Evolutionary conservation across 1,140 invertebrate genomes (phyloP).

Genomic region (Heterodera schachtii): DNA sequence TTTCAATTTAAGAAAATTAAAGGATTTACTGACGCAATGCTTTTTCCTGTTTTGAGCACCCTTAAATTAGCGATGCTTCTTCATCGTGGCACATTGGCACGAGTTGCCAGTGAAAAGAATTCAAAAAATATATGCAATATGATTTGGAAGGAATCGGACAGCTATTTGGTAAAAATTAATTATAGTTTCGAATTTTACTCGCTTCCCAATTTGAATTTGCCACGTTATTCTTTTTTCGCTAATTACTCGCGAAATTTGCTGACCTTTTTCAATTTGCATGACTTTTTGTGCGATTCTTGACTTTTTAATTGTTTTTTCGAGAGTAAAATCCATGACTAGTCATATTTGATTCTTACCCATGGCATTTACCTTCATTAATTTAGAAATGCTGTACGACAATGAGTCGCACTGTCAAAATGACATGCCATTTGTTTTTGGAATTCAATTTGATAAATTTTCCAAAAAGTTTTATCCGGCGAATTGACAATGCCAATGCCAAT

Average conservation of each 20-base stretch:
- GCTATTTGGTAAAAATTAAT: neutral
- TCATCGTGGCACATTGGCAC: neutral
- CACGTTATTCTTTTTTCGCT: too few species aligned
- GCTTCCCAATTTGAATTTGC: too few species aligned
- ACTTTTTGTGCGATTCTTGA: too few species aligned
- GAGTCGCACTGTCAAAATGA: neutral
- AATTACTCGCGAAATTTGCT: too few species aligned
- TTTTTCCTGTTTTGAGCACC: slow-evolving; percentile 31
- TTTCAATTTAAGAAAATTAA: too few species aligned
- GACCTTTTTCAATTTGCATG: too few species aligned
- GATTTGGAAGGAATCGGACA: neutral
- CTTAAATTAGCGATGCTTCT: slow-evolving; percentile 23
- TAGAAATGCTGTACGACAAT: neutral
- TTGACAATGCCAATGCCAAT: neutral
- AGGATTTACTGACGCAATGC: neutral
- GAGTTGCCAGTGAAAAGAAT: neutral
- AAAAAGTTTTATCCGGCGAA: neutral
- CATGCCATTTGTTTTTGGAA: neutral
- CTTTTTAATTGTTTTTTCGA: too few species aligned
- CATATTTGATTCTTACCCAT: neutral
- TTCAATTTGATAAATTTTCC: neutral
- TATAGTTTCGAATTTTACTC: too few species aligned
- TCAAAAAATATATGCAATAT: neutral
- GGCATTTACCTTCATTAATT: neutral
- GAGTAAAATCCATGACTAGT: neutral